phyloP scores from a whole-genome alignment of 35 echinoderm and acorn worm genomes.

The Heliocidaris tuberculata region DNA sequence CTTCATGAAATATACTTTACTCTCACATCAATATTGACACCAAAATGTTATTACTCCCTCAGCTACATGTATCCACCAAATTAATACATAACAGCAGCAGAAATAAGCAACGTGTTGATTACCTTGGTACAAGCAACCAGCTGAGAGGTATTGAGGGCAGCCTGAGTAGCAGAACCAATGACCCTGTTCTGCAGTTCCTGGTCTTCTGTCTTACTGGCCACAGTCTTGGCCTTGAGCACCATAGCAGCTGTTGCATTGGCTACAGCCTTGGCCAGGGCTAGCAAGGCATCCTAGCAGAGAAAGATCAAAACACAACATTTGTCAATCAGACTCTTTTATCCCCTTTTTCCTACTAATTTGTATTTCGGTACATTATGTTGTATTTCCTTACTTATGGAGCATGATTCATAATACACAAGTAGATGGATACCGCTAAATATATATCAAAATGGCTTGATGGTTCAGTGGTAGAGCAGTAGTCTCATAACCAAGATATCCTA shows the following conservation, averaged over 20 bases:
- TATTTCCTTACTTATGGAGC: neutral
- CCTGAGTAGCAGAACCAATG: slow-evolving; percentile 83
- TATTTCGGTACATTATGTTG: neutral
- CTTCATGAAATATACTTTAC: no score
- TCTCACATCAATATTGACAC: no score
- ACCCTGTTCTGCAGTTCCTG: slow-evolving; percentile 75
- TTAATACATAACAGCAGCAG: neutral
- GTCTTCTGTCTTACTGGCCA: slow-evolving; percentile 79
- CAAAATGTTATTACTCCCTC: neutral
- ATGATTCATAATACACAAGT: no score
- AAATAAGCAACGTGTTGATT: neutral
- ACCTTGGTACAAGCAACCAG: slow-evolving; percentile 96
- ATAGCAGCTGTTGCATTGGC: slow-evolving; percentile 91
- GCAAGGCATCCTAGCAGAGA: slow-evolving; percentile 67
- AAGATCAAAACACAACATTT: neutral
- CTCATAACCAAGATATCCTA: no score
- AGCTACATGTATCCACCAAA: neutral
- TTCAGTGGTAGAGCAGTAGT: no score
- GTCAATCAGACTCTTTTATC: neutral
- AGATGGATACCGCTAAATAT: no score
- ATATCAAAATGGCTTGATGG: no score
- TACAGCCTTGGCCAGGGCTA: slow-evolving; percentile 82
- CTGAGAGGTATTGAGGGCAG: slow-evolving; percentile 92
- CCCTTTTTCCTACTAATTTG: neutral
- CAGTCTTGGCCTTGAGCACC: slow-evolving; percentile 86